A percentile compares a stretch with the other conserved stretches of the same genome.
Conservation (phyloP, 2,797 vertebrate species). For the Setipinna tenuifilis region DNA sequence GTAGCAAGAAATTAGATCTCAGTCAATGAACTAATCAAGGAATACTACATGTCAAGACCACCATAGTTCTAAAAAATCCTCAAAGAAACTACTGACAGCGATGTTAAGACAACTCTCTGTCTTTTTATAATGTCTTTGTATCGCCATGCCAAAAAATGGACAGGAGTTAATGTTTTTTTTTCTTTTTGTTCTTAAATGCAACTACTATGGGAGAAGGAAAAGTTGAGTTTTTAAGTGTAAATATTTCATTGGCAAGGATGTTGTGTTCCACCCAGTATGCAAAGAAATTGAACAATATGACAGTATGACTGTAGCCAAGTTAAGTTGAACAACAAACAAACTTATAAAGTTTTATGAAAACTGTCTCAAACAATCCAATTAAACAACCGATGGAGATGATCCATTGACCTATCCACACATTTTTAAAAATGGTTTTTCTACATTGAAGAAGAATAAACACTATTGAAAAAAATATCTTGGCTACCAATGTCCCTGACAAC, state of each 20-base stretch:
- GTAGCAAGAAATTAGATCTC: conserved; percentile 24
- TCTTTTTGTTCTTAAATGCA: neutral
- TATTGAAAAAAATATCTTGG: neutral
- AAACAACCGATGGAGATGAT: neutral
- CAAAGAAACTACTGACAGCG: neutral
- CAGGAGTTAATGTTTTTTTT: neutral
- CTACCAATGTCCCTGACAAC: neutral
- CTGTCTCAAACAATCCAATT: neutral
- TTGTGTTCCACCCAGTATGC: neutral
- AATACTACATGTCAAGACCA: neutral
- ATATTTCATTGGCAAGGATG: neutral
- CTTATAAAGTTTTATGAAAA: neutral
- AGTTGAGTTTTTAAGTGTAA: neutral
- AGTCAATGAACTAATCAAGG: conserved; percentile 3
- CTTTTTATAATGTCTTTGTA: neutral
- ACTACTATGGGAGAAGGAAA: neutral
- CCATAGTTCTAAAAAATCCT: neutral
- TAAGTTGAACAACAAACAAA: neutral
- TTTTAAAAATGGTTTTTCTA: no score
- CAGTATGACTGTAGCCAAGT: neutral
- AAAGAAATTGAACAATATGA: neutral
- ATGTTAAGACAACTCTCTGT: neutral
- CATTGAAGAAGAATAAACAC: neutral
- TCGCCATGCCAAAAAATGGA: neutral
- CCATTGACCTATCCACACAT: no score